Conservation (phyloP, 2,888 invertebrate genomes). For the Ametastegia equiseti region DNA sequence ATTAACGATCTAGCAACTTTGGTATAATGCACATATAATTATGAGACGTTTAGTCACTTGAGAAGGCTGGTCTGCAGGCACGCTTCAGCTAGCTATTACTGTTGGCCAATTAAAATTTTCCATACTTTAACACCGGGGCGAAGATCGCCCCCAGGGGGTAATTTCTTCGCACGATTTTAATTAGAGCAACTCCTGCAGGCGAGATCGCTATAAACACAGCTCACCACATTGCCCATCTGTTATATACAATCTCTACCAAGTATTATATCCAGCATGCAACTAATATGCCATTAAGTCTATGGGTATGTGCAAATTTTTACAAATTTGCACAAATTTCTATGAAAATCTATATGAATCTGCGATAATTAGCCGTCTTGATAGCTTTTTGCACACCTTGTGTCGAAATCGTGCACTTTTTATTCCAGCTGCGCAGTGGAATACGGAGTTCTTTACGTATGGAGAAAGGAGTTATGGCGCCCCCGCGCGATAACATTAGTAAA, state of each 20-base stretch:
- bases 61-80: background rate
- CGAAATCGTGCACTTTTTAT: background rate
- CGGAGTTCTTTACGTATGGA: conserved; percentile 26
- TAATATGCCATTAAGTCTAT: too few species aligned
- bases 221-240: background rate
- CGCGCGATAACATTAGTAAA: conserved; percentile 72
- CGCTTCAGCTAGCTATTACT: conserved; percentile 16
- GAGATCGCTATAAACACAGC: conserved; percentile 7
- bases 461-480: conserved; percentile 65
- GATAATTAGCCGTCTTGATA: too few species aligned
- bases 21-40: background rate
- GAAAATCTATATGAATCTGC: too few species aligned
- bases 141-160: background rate
- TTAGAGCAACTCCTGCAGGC: background rate
- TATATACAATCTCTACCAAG: background rate
- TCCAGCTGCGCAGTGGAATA: background rate
- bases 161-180: conserved; percentile 28
- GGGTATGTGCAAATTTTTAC: too few species aligned
- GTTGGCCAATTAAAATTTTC: conserved; percentile 25
- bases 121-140: conserved; percentile 30
- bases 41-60: conserved; percentile 11
- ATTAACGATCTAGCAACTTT: background rate
- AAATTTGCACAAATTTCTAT: too few species aligned
- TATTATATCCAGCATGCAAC: background rate
- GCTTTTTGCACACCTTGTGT: too few species aligned